These are phyloP conservation scores for Palythoa heliodiscus DNA, from an alignment of 92 coral and sea anemone species.

Conservation along the genomic window DNA sequence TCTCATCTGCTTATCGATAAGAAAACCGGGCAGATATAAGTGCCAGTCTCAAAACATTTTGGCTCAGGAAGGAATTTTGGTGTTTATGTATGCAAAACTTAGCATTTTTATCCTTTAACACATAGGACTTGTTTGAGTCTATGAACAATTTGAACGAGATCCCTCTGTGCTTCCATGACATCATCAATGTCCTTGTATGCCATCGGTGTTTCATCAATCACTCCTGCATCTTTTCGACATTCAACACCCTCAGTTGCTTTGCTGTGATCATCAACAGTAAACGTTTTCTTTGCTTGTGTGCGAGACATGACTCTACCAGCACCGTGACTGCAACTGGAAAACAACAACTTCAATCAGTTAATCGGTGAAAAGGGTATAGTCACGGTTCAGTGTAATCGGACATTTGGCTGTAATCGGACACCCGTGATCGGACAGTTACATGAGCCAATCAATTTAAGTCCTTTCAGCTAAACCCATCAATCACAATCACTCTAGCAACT, in stretches of 20 bases:
- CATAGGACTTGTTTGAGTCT: constrained; percentile 74
- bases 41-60: too few species aligned
- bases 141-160: constrained; percentile 69
- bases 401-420: too few species aligned
- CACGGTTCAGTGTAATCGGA: too few species aligned
- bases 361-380: too few species aligned
- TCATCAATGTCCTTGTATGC: constrained; percentile 87
- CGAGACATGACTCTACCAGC: constrained; percentile 83
- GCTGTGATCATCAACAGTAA: constrained; percentile 65
- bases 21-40: too few species aligned
- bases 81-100: not conserved
- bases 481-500: too few species aligned
- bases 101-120: constrained; percentile 60
- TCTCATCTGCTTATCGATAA: too few species aligned
- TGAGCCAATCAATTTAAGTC: too few species aligned
- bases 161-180: constrained; percentile 88
- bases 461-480: too few species aligned
- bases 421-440: too few species aligned
- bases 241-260: constrained; percentile 78
- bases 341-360: not conserved
- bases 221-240: constrained; percentile 79
- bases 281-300: constrained; percentile 71
- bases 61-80: not conserved
- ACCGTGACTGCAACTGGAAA: constrained; percentile 80
- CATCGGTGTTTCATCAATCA: constrained; percentile 87